These are phyloP conservation scores for Caenorhabditis imperialis DNA, from an alignment of 2,888 invertebrate genomes.

Conservation along the genomic window DNA sequence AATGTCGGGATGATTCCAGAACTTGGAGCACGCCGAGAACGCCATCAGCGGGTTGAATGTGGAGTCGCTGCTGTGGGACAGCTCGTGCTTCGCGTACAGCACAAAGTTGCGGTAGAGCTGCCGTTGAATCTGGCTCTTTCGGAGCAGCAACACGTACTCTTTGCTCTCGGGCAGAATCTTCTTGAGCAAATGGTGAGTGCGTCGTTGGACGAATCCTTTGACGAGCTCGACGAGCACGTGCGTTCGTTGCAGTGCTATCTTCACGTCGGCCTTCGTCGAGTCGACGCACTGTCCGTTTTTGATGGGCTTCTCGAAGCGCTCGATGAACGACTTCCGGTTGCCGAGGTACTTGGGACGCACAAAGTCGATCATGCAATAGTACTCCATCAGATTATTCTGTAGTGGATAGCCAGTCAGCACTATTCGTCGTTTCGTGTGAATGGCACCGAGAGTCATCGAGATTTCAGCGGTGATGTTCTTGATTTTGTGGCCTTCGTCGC, in stretches of 20 bases:
- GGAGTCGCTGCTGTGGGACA: conserved; percentile 65
- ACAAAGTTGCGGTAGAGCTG: conserved; percentile 92
- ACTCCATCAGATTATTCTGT: conserved; percentile 92
- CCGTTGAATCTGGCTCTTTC: conserved; percentile 91
- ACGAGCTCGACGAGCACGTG: conserved; percentile 94
- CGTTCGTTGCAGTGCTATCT: conserved; percentile 93
- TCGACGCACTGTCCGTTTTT: conserved; percentile 98
- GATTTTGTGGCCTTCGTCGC: conserved; percentile 96
- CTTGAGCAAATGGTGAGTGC: conserved; percentile 93
- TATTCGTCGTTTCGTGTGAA: conserved; percentile 90
- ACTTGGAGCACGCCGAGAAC: conserved; percentile 95
- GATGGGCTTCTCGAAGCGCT: conserved; percentile 98
- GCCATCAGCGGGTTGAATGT: conserved; percentile 92
- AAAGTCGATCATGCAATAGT: conserved; percentile 84
- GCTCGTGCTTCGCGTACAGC: conserved; percentile 83
- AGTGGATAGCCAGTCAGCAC: conserved; percentile 98
- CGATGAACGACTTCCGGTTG: conserved; percentile 93
- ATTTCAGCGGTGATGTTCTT: conserved; percentile 98
- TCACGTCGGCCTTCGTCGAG: conserved; percentile 90
- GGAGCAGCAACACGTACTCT: conserved; percentile 91
- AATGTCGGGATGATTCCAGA: conserved; percentile 81
- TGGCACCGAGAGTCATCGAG: conserved; percentile 93
- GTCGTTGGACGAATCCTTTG: conserved; percentile 94
- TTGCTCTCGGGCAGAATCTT: conserved; percentile 93
- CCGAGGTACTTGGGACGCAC: conserved; percentile 95